Base-by-base conservation (phyloP, 2,113 vertebrate species). In the Anser cygnoides region DNA sequence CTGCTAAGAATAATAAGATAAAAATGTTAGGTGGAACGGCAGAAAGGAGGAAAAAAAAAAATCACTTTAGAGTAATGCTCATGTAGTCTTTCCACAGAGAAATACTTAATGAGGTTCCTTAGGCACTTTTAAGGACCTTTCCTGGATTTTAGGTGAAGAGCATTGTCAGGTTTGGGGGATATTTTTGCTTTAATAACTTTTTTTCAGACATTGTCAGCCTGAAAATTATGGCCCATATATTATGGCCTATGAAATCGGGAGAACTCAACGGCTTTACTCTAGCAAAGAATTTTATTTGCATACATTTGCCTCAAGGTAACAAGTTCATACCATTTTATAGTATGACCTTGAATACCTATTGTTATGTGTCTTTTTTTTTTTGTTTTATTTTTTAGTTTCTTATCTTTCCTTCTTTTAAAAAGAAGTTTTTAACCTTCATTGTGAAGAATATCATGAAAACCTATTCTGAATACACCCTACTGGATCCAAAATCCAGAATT, bases 1-100 rank as follows among this genome's bases (percentile, higher is more conserved):
- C 84, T 93, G 80, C 97, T 97, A 97, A 96, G 95, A 95, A 96
- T 97, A 96, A 97, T 91, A 85, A 93, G 87, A 97, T 95, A 90
- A 89, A 97, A 96, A 93, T 85, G 81, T 84, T 79, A 95, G 92
- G 87, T 81, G 81, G 92, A 96, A 93, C 21, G 9, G 19, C 33
- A 82, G 65, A 91, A 83, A 89, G 37, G 46, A 25, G 37, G 50
- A 23, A 92, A 84, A 70, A 84, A 70, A 75, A 73, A 87, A 94
- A 57, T 70, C 87, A 68, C 29, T 86, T 89, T 90, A 71, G 68
- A 96, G 89, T 31, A 81, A 54, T 59, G 65, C 49, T 95, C 13
- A 11, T 16, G 4, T 71, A 89, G 83, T 57, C 58, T 96, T 81
- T 73, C 52, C 23, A 19, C 71, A 89, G 67, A 94, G 50, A 52